Percentiles rank a stretch among this genome's conserved stretches.
These are phyloP conservation scores for Scomber scombrus DNA, from an alignment of 2,113 vertebrate genomes.

Conservation along the genomic window DNA sequence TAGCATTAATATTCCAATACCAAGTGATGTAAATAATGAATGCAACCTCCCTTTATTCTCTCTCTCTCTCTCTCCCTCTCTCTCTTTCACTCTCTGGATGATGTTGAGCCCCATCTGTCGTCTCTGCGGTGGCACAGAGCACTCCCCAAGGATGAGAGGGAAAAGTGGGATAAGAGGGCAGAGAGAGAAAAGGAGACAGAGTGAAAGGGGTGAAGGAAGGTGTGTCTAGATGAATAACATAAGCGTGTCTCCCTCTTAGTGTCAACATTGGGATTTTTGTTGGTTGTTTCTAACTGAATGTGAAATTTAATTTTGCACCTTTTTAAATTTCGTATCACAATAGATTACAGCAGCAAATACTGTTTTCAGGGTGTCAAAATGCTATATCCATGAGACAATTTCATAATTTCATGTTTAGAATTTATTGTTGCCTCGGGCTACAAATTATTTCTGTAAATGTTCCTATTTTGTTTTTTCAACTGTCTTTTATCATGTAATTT, in stretches of 20 bases:
- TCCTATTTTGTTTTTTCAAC: neutral
- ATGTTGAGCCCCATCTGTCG: conserved; percentile 87
- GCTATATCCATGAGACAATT: neutral
- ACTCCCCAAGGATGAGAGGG: conserved; percentile 74
- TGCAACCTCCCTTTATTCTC: conserved; percentile 76
- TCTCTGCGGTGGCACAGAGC: conserved; percentile 79
- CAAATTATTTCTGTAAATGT: neutral
- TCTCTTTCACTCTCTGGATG: conserved; percentile 72
- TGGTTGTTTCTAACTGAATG: conserved; percentile 9
- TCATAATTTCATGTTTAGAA: neutral
- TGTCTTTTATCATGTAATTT: neutral
- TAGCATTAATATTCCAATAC: conserved; percentile 93
- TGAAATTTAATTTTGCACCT: neutral
- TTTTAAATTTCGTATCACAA: conserved; percentile 10
- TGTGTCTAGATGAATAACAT: conserved; percentile 35
- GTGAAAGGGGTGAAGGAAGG: conserved; percentile 49
- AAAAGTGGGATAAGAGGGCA: conserved; percentile 74
- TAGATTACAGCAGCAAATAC: neutral
- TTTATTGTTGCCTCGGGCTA: neutral
- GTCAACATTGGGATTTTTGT: conserved; percentile 49
- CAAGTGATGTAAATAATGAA: conserved; percentile 89
- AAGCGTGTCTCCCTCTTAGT: conserved; percentile 23
- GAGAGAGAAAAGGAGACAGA: conserved; percentile 18
- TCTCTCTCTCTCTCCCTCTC: conserved; percentile 58
- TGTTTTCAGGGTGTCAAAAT: conserved; percentile 11